Evolutionary conservation across 2,113 vertebrate genomes (phyloP).

Genomic region (Cyphomyrus plagiostoma): DNA sequence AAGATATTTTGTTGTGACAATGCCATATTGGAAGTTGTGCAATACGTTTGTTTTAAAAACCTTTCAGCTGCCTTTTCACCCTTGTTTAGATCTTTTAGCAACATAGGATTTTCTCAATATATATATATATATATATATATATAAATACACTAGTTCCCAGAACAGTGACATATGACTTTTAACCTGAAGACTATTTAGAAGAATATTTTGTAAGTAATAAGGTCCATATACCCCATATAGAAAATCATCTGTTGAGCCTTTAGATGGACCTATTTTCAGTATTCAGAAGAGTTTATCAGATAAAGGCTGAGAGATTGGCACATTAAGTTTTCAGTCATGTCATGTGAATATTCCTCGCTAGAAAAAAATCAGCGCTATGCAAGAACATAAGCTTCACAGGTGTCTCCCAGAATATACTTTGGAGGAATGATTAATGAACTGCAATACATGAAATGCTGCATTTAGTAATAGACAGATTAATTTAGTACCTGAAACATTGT

Average conservation of each 20-base stretch:
- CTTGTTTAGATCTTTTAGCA: background rate
- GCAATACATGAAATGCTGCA: background rate
- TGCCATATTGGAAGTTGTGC: background rate
- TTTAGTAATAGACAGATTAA: background rate
- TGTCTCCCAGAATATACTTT: background rate
- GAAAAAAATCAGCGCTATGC: background rate
- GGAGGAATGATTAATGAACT: slow-evolving; percentile 1
- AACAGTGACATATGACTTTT: background rate
- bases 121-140: background rate
- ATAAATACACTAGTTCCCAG: background rate
- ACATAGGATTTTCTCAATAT: background rate
- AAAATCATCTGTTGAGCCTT: background rate
- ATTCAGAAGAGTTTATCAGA: background rate
- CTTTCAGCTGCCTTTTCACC: background rate
- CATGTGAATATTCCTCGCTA: background rate
- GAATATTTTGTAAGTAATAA: background rate
- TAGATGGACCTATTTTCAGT: background rate
- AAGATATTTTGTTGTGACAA: background rate
- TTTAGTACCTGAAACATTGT: background rate
- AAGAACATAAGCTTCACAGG: background rate
- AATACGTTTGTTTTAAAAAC: background rate
- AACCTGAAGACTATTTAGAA: background rate
- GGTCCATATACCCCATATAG: background rate
- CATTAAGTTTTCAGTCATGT: background rate
- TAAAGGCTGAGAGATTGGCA: background rate